phyloP scores from a whole-genome alignment of 2,113 vertebrate genomes.

The Paraplagusia blochii region DNA sequence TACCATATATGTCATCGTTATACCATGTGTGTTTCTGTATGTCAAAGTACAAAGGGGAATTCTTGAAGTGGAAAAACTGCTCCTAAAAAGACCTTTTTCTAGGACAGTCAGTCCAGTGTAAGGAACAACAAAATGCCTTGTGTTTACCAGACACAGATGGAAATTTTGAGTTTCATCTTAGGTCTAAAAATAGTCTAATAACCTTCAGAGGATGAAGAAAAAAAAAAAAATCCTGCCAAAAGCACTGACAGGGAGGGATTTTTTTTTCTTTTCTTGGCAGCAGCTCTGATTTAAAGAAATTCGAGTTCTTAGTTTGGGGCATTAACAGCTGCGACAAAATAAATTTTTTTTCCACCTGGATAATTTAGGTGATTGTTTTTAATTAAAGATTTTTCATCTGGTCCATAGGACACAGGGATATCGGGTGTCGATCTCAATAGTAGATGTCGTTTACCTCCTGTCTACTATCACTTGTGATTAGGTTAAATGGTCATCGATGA shows the following conservation, averaged over 20 bases:
- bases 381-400: too few species aligned
- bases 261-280: too few species aligned
- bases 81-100: too few species aligned
- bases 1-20: too few species aligned
- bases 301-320: too few species aligned
- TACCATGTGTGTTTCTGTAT: too few species aligned
- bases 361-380: too few species aligned
- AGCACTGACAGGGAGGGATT: not conserved
- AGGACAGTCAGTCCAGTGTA: not conserved
- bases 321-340: too few species aligned
- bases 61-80: not conserved
- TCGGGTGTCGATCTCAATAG: too few species aligned
- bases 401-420: too few species aligned
- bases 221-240: not conserved
- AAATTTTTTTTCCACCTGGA: too few species aligned
- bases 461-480: not conserved
- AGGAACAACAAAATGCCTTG: not conserved
- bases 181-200: not conserved
- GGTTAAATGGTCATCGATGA: slow-evolving; percentile 13
- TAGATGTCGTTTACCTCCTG: not conserved
- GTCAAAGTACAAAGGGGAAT: not conserved
- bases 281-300: too few species aligned
- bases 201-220: not conserved
- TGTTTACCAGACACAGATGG: not conserved
- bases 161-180: not conserved